A percentile compares a stretch with the other conserved stretches of the same genome.
Evolutionary conservation across 2,113 vertebrate genomes (phyloP).

Genomic region (Malurus elegans): DNA sequence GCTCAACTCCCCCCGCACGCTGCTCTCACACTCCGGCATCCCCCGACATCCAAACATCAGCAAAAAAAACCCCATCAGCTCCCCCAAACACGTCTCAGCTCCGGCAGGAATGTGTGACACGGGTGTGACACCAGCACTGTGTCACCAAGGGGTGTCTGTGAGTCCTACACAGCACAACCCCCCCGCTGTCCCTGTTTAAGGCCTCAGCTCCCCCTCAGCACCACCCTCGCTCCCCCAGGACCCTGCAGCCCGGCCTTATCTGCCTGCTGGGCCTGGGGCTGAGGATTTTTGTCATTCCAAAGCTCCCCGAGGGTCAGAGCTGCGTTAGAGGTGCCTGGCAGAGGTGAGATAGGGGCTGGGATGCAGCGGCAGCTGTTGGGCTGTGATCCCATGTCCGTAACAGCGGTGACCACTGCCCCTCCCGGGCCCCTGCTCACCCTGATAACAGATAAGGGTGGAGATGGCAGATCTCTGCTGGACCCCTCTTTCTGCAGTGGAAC

Average conservation of each 20-base stretch:
- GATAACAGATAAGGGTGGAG: neutral
- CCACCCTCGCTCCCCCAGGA: neutral
- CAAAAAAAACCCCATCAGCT: neutral
- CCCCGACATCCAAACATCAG: accelerated
- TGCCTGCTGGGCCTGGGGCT: neutral
- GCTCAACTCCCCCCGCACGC: neutral
- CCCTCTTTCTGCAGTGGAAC: neutral
- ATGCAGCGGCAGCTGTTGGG: accelerated
- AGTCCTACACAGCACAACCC: accelerated
- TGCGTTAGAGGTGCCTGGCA: neutral
- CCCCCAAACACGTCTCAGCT: accelerated
- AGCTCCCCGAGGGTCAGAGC: neutral
- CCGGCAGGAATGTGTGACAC: accelerated
- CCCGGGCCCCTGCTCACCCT: neutral
- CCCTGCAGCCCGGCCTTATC: neutral
- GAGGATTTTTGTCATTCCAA: neutral
- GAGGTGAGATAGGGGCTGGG: neutral
- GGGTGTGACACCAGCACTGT: neutral
- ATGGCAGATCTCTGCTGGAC: neutral
- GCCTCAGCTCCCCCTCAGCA: accelerated
- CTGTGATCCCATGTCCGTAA: accelerated
- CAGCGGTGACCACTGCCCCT: neutral
- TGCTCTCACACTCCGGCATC: neutral
- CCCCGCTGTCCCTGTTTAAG: accelerated
- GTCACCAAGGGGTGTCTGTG: accelerated